phyloP scores from a whole-genome alignment of 2,113 vertebrate species.

The Numenius arquata region DNA sequence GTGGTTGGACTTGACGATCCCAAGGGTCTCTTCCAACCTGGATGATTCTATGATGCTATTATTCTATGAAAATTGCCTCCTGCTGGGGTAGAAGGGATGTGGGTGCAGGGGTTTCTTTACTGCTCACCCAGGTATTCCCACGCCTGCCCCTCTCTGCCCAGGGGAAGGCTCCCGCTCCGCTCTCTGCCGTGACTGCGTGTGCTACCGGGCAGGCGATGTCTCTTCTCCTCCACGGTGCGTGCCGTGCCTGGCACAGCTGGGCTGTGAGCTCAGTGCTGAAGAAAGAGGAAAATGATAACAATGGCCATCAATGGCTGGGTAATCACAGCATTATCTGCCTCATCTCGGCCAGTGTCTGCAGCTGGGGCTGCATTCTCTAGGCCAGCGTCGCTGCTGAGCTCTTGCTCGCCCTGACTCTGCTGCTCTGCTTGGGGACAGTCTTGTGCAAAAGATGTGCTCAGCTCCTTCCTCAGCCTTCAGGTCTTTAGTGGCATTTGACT shows the following conservation, averaged over 20 bases:
- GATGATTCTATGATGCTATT: too few relatives aligned
- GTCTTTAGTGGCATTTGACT: background rate
- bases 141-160: background rate
- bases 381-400: background rate
- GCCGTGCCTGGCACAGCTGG: background rate
- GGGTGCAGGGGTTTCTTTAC: background rate
- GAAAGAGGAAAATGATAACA: background rate
- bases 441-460: background rate
- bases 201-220: background rate
- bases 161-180: background rate
- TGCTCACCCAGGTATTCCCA: background rate
- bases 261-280: background rate
- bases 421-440: background rate
- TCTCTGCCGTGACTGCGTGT: background rate
- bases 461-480: background rate
- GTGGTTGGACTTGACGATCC: too few relatives aligned
- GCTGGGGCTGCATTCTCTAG: background rate
- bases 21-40: too few relatives aligned
- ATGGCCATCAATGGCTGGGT: background rate
- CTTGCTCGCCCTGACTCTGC: background rate
- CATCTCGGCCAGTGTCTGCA: background rate
- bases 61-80: background rate
- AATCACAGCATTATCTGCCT: background rate
- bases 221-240: rapidly evolving
- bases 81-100: rapidly evolving